Conservation (phyloP, 2,888 invertebrate species). For the Lycaena phlaeas region DNA sequence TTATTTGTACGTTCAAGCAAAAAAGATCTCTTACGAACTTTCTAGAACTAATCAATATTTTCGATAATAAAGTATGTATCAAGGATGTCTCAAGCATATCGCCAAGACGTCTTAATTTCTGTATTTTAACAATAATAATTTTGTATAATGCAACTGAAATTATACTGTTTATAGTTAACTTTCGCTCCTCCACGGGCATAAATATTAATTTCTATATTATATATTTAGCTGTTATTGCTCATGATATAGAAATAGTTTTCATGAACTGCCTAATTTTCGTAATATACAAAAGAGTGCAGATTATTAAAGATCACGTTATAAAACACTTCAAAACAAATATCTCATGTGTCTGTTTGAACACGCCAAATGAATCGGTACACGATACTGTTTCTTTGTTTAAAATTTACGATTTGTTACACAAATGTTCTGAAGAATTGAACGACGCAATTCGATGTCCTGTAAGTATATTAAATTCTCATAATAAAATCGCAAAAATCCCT, state of each 20-base stretch:
- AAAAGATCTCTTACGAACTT: background rate
- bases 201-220: background rate
- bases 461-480: conserved; percentile 1
- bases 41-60: background rate
- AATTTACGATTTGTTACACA: conserved; percentile 10
- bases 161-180: background rate
- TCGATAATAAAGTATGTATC: background rate
- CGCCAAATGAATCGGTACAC: background rate
- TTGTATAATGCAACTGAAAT: background rate
- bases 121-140: background rate
- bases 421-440: conserved; percentile 13
- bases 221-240: background rate
- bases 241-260: background rate
- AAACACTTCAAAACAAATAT: background rate
- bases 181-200: no score
- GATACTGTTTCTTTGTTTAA: background rate
- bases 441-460: conserved; percentile 10
- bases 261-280: background rate
- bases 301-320: background rate
- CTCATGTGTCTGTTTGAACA: no score
- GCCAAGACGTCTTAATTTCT: background rate
- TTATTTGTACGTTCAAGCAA: background rate
- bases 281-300: background rate
- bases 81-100: background rate
- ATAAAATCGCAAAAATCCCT: no score